phyloP scores from a whole-genome alignment of 2,797 vertebrate genomes.

The Eulemur coronatus region DNA sequence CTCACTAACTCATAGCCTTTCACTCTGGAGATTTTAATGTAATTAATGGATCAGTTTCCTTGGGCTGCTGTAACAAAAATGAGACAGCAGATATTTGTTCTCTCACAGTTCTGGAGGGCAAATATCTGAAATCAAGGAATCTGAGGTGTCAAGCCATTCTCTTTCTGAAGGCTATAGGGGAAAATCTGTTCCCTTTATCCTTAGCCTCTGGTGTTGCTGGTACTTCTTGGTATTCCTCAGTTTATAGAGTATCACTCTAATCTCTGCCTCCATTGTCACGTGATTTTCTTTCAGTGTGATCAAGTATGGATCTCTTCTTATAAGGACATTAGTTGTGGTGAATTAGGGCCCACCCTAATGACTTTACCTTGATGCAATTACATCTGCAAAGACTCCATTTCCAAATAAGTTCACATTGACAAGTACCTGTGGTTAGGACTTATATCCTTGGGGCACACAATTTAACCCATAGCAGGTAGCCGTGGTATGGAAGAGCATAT shows the following conservation, averaged over 20 bases:
- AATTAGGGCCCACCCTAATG: background rate
- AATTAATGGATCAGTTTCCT: background rate
- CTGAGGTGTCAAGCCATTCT: background rate
- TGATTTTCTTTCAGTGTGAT: background rate
- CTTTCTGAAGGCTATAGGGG: background rate
- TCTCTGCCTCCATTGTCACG: fast-evolving
- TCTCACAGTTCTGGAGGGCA: background rate
- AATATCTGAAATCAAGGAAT: background rate
- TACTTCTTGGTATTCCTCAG: background rate
- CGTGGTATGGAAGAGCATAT: background rate
- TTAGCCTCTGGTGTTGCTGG: background rate
- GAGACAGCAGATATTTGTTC: background rate
- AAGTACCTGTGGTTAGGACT: background rate
- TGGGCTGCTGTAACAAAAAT: background rate
- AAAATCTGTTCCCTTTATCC: background rate
- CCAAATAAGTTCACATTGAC: background rate
- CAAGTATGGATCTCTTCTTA: background rate
- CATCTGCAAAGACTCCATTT: background rate
- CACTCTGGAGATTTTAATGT: background rate
- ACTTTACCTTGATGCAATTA: background rate
- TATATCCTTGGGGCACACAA: background rate
- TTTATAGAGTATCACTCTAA: background rate
- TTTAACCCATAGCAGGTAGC: background rate
- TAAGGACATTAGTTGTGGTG: background rate
- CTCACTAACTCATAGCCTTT: background rate